Evolutionary conservation across 1,140 invertebrate genomes (phyloP).

Genomic region (Megathymus violae): DNA sequence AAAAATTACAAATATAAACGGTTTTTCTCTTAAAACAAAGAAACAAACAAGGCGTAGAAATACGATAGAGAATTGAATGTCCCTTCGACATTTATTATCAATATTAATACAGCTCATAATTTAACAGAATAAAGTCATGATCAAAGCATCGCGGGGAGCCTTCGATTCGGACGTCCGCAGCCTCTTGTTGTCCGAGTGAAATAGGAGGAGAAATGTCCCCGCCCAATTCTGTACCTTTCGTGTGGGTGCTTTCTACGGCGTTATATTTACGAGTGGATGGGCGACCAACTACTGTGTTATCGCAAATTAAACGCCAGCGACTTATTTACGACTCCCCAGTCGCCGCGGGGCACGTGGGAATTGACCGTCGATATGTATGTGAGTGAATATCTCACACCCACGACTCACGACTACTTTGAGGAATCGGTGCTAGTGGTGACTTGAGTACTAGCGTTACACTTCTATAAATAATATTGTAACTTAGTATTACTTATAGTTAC

Average conservation of each 20-base stretch:
- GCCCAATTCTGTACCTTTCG: conserved; percentile 13
- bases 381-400: conserved; percentile 33
- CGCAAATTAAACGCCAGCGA: conserved; percentile 46
- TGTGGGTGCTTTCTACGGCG: conserved; percentile 5
- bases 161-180: conserved; percentile 4
- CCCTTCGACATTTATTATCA: neutral
- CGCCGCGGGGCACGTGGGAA: conserved; percentile 41
- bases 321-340: conserved; percentile 46
- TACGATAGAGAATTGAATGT: no score
- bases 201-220: conserved; percentile 21
- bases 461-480: neutral
- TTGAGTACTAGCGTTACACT: neutral
- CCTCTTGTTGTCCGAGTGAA: conserved; percentile 9
- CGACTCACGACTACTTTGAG: conserved; percentile 16
- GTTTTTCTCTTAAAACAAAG: no score
- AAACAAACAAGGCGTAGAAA: no score
- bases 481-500: no score
- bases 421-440: neutral
- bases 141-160: conserved; percentile 6
- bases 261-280: conserved; percentile 39
- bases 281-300: conserved; percentile 48
- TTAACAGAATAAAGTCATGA: conserved; percentile 2
- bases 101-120: neutral
- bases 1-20: no score
- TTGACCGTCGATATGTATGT: conserved; percentile 24